A percentile compares a stretch with the other conserved stretches of the same genome.
Conservation (phyloP, 1,140 invertebrate genomes). For the Cyclargus thomasi region DNA sequence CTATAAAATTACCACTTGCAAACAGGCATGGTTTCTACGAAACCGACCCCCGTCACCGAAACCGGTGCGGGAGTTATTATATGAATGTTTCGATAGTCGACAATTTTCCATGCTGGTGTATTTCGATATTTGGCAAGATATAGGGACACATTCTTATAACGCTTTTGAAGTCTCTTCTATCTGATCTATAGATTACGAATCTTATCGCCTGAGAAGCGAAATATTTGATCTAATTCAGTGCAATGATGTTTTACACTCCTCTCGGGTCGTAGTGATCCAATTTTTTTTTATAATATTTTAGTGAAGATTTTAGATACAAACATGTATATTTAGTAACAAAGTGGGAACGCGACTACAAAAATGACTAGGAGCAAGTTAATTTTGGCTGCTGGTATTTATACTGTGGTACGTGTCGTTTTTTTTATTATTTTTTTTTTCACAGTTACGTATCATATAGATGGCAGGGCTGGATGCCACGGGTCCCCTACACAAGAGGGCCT, state of each 20-base stretch:
- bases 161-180: constrained; percentile 18
- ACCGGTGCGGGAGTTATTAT: no score
- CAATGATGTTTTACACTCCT: constrained; percentile 22
- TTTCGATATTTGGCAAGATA: no score
- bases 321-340: constrained; percentile 2
- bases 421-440: no score
- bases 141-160: no score
- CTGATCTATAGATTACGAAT: constrained; percentile 23
- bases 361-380: constrained; percentile 17
- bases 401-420: constrained; percentile 18
- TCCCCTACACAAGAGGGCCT: background rate
- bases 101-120: no score
- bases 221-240: constrained; percentile 24
- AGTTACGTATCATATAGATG: no score
- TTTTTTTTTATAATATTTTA: constrained; percentile 4
- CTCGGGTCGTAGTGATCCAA: background rate
- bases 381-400: constrained; percentile 15
- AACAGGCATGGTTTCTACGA: no score
- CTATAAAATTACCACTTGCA: no score
- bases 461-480: no score
- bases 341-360: background rate
- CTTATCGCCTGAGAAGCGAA: constrained; percentile 29
- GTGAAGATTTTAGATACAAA: background rate
- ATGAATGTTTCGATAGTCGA: no score
- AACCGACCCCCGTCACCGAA: no score